phyloP scores from a whole-genome alignment of 2,797 vertebrate species.

The Chelmon rostratus region DNA sequence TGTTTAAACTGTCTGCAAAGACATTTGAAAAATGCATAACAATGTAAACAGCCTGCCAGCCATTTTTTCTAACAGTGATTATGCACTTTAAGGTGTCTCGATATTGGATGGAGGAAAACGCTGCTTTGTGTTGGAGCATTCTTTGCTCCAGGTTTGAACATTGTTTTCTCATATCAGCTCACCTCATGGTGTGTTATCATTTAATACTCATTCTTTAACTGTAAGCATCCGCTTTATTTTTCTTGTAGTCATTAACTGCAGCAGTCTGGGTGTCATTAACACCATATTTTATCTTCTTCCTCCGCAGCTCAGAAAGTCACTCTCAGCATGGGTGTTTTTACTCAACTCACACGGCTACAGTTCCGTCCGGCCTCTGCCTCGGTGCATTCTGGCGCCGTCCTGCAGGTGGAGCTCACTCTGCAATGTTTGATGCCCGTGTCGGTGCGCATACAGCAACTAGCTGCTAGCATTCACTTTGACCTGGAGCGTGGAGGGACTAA shows the following conservation, averaged over 20 bases:
- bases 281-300: neutral
- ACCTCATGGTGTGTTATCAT: neutral
- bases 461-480: conserved; percentile 91
- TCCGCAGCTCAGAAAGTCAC: conserved; percentile 85
- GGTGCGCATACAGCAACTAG: conserved; percentile 89
- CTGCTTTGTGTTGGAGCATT: neutral
- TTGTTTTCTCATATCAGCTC: neutral
- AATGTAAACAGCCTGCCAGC: neutral
- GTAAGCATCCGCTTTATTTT: neutral
- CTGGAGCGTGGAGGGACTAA: conserved; percentile 89
- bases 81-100: neutral
- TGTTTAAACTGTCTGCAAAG: neutral
- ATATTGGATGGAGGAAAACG: neutral
- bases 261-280: neutral
- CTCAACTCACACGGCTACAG: conserved; percentile 89
- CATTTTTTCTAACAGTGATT: neutral
- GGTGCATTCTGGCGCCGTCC: conserved; percentile 91
- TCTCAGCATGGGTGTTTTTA: conserved; percentile 91
- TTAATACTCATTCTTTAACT: neutral
- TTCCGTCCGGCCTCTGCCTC: conserved; percentile 90
- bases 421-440: conserved; percentile 92
- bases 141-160: neutral
- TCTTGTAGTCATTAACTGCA: neutral
- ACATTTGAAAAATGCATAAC: neutral
- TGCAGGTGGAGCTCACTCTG: conserved; percentile 91